Evolutionary conservation across 2,888 invertebrate genomes (phyloP), one percentile per base, ranked within the genome.

Genomic region (Tridacna gigas): DNA sequence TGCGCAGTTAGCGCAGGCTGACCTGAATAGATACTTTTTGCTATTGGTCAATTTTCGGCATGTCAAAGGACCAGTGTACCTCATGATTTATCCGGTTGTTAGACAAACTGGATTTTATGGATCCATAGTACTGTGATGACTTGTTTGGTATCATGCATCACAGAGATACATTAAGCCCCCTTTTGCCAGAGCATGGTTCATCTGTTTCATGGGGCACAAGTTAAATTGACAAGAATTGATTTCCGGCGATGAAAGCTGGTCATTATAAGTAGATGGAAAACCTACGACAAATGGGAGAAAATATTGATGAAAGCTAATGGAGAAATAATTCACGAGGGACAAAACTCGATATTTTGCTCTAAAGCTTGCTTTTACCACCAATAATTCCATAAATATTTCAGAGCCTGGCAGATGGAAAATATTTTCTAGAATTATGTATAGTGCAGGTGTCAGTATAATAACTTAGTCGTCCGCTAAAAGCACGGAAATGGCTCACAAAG

Each of bases 381-480:
- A 82, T 60, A 79, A 51, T 79, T 84, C 79, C 66, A 82, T 81
- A 75, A 79, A 81, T 79, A 75, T 81, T 81, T 75, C 71, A 77
- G 65, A 76, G 65, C 2, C 67, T 75, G 77, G 73, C 84, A 79
- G 79, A 79, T 76, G 81, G 66, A 56, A 77, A 47, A n/a, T 65
- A 74, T 75, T 73, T 67, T 60, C 74, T 65, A 76, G 69, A 67
- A 82, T 76, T 67, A 77, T 79, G 79, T 77, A 66, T 66, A 25
- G 37, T 77, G 85, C 85, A 85, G 85, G 85, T 85, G 85, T 82
- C 76, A 25, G 69, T 66, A 79, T 77, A 51, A 71, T 22, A 26
- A 51, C 51, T 25, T 22, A 22, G 51, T 48, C 71, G 71, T 13
- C 47, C 71, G 71, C 79, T 65, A 74, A 74, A 74, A 74, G 74